These are phyloP conservation scores for Hemaris fuciformis DNA, from an alignment of 2,888 invertebrate species.

Conservation along the genomic window DNA sequence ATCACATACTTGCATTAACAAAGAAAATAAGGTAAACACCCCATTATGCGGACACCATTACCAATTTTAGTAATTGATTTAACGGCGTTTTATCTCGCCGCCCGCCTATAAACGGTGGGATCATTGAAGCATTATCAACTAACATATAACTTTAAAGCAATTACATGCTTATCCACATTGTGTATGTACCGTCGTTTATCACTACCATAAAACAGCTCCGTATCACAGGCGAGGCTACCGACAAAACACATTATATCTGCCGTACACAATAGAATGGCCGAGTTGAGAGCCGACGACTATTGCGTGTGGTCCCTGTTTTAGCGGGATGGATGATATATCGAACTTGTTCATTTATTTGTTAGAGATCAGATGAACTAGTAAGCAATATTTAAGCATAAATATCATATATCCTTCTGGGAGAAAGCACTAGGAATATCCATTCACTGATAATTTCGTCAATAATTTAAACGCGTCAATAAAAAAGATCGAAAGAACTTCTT, in stretches of 20 bases:
- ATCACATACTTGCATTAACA: no score
- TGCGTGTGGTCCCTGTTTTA: constrained; percentile 30
- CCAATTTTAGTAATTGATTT: neutral
- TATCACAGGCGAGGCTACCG: constrained; percentile 64
- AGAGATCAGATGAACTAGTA: neutral
- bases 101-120: neutral
- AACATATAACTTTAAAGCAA: constrained; percentile 15
- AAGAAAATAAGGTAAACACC: no score
- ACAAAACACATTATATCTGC: constrained; percentile 76
- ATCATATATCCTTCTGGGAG: no score
- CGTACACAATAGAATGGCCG: constrained; percentile 75
- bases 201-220: constrained; percentile 58
- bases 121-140: neutral
- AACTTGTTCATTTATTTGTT: neutral
- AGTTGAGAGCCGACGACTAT: constrained; percentile 54
- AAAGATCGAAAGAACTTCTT: no score
- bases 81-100: neutral
- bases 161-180: constrained; percentile 17
- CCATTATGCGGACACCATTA: neutral
- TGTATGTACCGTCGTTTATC: constrained; percentile 56
- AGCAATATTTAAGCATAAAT: no score
- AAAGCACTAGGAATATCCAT: no score
- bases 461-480: no score
- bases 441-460: no score
- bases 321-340: constrained; percentile 27